These are phyloP conservation scores for Mactra quadrangularis DNA, from an alignment of 1,140 invertebrate genomes.

Conservation along the genomic window DNA sequence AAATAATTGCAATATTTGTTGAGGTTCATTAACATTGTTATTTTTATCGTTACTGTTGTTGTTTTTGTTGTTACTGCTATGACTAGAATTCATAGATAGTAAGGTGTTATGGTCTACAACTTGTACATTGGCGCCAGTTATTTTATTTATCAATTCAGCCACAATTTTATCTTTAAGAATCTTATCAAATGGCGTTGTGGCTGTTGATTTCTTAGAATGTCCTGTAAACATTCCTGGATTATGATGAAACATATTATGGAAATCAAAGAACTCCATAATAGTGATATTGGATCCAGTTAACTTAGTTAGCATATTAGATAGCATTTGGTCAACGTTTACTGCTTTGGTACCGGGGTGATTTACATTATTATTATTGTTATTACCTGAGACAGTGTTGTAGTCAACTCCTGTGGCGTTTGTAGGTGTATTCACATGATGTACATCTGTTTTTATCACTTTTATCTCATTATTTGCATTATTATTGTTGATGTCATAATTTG, in stretches of 20 bases:
- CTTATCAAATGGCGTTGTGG: neutral
- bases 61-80: neutral
- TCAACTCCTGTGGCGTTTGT: neutral
- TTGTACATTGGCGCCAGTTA: neutral
- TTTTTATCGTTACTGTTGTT: neutral
- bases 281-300: conserved; percentile 14
- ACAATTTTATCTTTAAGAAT: neutral
- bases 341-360: neutral
- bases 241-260: conserved; percentile 11
- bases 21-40: too few relatives aligned
- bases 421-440: too few relatives aligned
- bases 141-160: conserved; percentile 7
- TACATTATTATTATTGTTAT: neutral
- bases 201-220: neutral
- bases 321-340: neutral
- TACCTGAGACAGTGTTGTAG: neutral
- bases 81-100: neutral
- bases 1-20: conserved; percentile 11
- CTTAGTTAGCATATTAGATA: conserved; percentile 10
- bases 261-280: neutral
- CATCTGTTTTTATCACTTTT: too few relatives aligned
- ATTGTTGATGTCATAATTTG: too few relatives aligned
- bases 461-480: too few relatives aligned
- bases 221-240: neutral
- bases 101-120: neutral